Conservation (phyloP, 2,113 vertebrate genomes). For the Sylvia atricapilla region DNA sequence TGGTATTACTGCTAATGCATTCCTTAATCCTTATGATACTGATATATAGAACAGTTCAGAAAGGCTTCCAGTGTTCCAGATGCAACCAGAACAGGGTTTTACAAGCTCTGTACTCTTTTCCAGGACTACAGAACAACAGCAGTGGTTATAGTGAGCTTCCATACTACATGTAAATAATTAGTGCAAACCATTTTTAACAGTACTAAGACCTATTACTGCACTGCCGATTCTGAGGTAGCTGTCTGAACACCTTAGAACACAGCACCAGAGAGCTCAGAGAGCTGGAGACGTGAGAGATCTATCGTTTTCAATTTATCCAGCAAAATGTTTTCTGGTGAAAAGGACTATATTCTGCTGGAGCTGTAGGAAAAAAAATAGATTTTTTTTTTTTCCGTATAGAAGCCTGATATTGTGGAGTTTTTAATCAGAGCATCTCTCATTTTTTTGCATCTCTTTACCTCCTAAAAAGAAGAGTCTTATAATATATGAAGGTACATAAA, state of each 20-base stretch:
- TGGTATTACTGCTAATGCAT: background rate
- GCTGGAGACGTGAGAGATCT: background rate
- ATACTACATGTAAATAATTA: background rate
- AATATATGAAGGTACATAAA: background rate
- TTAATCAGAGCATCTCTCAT: background rate
- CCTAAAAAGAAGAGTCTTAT: background rate
- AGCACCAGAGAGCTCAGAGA: background rate
- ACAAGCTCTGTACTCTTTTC: background rate
- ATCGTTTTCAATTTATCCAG: background rate
- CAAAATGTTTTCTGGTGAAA: background rate
- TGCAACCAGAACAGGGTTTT: background rate
- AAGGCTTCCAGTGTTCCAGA: background rate
- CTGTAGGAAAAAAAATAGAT: background rate
- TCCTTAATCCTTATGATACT: background rate
- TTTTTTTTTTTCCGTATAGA: background rate
- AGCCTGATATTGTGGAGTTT: background rate
- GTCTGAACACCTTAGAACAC: background rate
- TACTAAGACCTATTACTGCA: background rate
- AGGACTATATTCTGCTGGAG: background rate
- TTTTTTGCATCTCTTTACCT: background rate
- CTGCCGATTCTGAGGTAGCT: background rate
- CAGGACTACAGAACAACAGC: background rate
- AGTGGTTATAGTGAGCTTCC: background rate
- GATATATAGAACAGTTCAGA: background rate
- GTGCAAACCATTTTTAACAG: background rate